Percentiles rank a stretch among this genome's conserved stretches.
These are phyloP conservation scores for Orchesella flavescens DNA, from an alignment of 2,888 invertebrate genomes.

Conservation along the genomic window DNA sequence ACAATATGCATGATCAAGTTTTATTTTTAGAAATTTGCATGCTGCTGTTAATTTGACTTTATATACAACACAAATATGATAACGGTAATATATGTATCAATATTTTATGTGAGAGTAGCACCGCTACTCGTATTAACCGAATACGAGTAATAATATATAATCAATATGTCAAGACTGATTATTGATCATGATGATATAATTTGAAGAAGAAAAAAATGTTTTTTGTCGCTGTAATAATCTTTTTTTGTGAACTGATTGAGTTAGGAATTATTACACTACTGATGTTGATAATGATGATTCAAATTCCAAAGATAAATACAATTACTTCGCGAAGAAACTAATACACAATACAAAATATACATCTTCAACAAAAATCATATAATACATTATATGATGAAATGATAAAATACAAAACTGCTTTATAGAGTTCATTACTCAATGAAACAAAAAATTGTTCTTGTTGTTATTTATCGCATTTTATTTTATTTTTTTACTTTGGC, in stretches of 20 bases:
- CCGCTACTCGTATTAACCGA: slow-evolving; percentile 56
- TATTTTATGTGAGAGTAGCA: slow-evolving; percentile 52
- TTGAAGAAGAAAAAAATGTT: slow-evolving; percentile 66
- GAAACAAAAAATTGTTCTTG: slow-evolving; percentile 24
- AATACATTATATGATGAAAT: slow-evolving; percentile 35
- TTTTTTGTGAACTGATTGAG: slow-evolving; percentile 68
- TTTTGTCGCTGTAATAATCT: slow-evolving; percentile 49
- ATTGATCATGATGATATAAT: slow-evolving; percentile 70
- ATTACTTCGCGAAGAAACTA: slow-evolving; percentile 45
- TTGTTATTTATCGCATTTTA: background rate
- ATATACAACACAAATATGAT: slow-evolving; percentile 1
- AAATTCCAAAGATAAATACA: slow-evolving; percentile 67
- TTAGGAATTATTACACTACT: slow-evolving; percentile 53
- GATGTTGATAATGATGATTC: slow-evolving; percentile 66
- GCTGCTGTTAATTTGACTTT: slow-evolving; percentile 24
- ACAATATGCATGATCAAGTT: no score
- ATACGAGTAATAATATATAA: slow-evolving; percentile 51
- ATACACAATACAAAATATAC: slow-evolving; percentile 51
- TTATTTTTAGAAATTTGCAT: background rate
- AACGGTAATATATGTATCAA: slow-evolving; percentile 27
- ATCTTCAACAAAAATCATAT: slow-evolving; percentile 45
- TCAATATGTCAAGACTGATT: slow-evolving; percentile 71
- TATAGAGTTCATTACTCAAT: slow-evolving; percentile 60
- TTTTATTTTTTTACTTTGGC: background rate
- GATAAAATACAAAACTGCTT: slow-evolving; percentile 62